These are phyloP conservation scores for Micrastur ruficollis DNA, from an alignment of 2,797 vertebrate genomes.

Conservation along the genomic window DNA sequence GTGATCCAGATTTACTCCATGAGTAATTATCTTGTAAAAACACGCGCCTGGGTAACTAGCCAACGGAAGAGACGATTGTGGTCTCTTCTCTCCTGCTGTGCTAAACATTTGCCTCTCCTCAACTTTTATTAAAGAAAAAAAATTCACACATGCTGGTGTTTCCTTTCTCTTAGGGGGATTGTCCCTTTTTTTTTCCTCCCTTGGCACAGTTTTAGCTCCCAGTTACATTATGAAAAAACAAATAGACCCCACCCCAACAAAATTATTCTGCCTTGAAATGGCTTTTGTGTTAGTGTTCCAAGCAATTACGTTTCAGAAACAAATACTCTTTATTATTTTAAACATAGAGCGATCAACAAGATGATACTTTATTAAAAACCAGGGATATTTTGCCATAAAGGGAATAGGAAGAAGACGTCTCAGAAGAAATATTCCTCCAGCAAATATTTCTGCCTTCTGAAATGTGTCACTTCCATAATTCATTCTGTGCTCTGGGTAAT, in stretches of 20 bases:
- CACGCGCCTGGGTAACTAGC: background rate
- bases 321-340: background rate
- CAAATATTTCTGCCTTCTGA: background rate
- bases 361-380: background rate
- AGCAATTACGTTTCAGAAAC: background rate
- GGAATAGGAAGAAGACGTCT: background rate
- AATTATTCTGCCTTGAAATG: background rate
- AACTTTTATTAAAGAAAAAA: background rate
- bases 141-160: rapidly evolving
- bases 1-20: background rate
- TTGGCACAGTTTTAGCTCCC: background rate
- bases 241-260: background rate
- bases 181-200: background rate
- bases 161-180: background rate
- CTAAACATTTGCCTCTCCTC: background rate
- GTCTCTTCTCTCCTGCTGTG: background rate
- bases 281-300: background rate
- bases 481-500: background rate
- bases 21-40: background rate
- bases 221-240: background rate
- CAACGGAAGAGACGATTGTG: background rate
- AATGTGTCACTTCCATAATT: background rate
- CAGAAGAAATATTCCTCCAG: background rate
- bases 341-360: background rate
- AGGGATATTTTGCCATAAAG: background rate